Base-by-base conservation (phyloP, 2,888 invertebrate genomes). In the Drosophila cognata region DNA sequence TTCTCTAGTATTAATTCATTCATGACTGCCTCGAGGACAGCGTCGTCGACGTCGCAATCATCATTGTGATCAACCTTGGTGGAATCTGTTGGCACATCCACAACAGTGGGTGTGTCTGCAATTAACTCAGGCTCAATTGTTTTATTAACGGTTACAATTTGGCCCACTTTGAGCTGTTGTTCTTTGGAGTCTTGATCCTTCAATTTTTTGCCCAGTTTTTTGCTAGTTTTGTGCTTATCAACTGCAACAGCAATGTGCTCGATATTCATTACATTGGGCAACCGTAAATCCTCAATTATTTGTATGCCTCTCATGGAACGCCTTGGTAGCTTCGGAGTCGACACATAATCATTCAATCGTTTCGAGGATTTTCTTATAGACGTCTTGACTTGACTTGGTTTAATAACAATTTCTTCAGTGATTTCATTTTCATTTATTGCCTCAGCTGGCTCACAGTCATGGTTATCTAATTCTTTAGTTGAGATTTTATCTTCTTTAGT, bases 261-360 rank as follows among this genome's bases (percentile, higher is more conserved):
- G n/a, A 88, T 75, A 46, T 82, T 63, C 31, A 78, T 71, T 31
- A 77, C 76, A 13, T 61, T 35, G 1, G 89, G 88, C 59, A 90
- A 59, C 0, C 83, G 84, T 52, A 90, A 79, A 48, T 86, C 69
- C 35, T 89, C 90, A 33, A 90, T 84, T 31, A 89, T 89, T 58
- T 77, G 64, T 13, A 89, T 81, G n/a, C 60, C 43, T 4, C 60
- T 43, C 33, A 29, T 51, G 4, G 38, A 7, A 6, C 59, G 56
- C 41, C 5, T 7, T 29, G 57, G 31, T 4, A 43, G 53, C 52
- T 64, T 51, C 1, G 41, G 25, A 6, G 48, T 52, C 11, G 11
- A 7, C 13, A 21, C 10, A 35, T 56, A 52, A 2, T 57, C 53
- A 43, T 57, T 4, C n/a, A 31, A 3, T 11, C 16, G 21, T 16